Conservation (phyloP, 2,888 invertebrate species). For the Heliconius aoede region DNA sequence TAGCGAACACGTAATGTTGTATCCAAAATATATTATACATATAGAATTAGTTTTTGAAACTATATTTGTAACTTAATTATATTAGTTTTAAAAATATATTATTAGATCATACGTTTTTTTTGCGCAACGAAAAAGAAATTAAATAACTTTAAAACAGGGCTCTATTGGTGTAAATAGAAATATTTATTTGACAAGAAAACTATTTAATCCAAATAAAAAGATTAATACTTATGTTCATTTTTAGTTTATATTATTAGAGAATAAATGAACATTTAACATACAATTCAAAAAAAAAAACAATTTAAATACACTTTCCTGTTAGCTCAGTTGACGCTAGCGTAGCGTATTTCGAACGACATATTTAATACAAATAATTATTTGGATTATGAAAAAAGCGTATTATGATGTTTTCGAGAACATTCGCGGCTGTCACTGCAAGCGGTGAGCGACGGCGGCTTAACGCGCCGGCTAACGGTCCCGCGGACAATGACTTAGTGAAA, state of each 20-base stretch:
- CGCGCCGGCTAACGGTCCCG: slow-evolving; percentile 67
- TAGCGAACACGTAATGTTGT: slow-evolving; percentile 33
- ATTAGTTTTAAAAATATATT: background rate
- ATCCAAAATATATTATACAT: background rate
- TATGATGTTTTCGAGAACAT: slow-evolving; percentile 26
- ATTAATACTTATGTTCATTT: background rate
- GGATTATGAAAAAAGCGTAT: background rate
- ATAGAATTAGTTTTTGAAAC: background rate
- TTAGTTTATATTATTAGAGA: background rate
- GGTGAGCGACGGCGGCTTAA: slow-evolving; percentile 49
- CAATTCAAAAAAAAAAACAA: background rate
- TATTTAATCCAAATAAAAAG: background rate
- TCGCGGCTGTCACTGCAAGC: slow-evolving; percentile 30
- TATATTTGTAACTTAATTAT: background rate
- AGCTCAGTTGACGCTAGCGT: background rate
- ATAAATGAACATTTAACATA: background rate
- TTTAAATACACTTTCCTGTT: background rate
- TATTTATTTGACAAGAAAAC: background rate
- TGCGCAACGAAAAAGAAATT: background rate
- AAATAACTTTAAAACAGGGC: background rate
- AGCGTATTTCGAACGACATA: background rate
- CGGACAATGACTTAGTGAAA: slow-evolving; percentile 74
- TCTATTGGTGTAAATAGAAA: background rate
- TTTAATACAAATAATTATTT: background rate
- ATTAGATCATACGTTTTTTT: background rate